phyloP scores from a whole-genome alignment of 2,797 vertebrate genomes.

The Ceryle rudis region DNA sequence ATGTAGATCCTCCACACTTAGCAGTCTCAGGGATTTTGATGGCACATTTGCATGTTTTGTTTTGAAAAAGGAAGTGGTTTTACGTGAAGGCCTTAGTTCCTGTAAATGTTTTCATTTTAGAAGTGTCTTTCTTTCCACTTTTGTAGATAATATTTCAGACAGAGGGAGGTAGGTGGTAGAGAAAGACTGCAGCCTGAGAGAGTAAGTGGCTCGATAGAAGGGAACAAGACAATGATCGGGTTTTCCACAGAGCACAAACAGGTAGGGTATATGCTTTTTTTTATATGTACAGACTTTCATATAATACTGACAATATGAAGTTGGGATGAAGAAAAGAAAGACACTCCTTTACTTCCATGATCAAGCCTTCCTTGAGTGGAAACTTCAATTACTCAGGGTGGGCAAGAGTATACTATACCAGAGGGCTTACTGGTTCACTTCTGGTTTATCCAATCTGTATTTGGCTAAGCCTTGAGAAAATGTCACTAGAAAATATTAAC shows the following conservation, averaged over 20 bases:
- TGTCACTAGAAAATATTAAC: background rate
- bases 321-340: background rate
- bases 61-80: background rate
- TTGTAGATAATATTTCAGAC: constrained; percentile 13
- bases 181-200: constrained; percentile 39
- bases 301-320: background rate
- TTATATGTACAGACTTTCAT: background rate
- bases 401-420: background rate
- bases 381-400: background rate
- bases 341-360: background rate
- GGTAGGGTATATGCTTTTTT: background rate
- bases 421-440: background rate
- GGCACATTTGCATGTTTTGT: fast-evolving
- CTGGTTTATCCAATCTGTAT: background rate
- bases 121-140: background rate
- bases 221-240: background rate
- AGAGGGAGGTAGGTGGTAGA: constrained; percentile 61
- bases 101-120: background rate
- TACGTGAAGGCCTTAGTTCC: background rate
- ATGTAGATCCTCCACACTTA: background rate
- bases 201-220: background rate
- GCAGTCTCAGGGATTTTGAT: background rate
- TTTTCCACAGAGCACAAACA: background rate
- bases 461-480: background rate
- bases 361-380: background rate